Percentiles rank a stretch among this genome's conserved stretches.
These are phyloP conservation scores for Callocephalon fimbriatum DNA, from an alignment of 2,113 vertebrate genomes.

Conservation along the genomic window DNA sequence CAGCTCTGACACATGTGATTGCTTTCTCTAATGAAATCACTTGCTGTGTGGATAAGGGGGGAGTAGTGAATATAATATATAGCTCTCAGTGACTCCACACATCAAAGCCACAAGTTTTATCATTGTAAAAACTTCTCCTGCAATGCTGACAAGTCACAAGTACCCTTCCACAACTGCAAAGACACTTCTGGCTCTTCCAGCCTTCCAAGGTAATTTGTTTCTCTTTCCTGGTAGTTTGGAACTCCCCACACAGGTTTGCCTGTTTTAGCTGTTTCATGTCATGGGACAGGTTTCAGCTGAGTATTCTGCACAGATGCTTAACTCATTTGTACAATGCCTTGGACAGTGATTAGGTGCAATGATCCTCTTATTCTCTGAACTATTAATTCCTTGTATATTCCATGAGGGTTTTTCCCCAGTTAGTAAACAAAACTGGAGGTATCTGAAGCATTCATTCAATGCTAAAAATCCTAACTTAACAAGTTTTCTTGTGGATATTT, in stretches of 20 bases:
- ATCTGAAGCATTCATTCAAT: neutral
- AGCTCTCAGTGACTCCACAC: neutral
- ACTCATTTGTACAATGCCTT: neutral
- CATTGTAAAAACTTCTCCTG: neutral
- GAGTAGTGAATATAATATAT: neutral
- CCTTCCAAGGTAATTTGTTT: neutral
- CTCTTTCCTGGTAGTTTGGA: neutral
- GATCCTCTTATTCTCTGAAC: neutral
- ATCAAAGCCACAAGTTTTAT: neutral
- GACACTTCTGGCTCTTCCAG: neutral
- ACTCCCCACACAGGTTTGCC: neutral
- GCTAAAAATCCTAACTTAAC: neutral
- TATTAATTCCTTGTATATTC: neutral
- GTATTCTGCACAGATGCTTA: neutral
- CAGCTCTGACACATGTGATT: neutral
- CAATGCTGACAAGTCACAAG: neutral
- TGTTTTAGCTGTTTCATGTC: neutral
- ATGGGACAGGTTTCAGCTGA: neutral
- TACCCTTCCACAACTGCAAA: neutral
- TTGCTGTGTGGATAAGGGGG: neutral
- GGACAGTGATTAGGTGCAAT: neutral
- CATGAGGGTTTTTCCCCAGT: fast-evolving
- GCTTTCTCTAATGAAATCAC: neutral
- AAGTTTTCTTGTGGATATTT: neutral
- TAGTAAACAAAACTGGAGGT: neutral